Conservation (phyloP, 30 jellyfish, hydroid and myxozoan genomes). For the Hydractinia echinata region DNA sequence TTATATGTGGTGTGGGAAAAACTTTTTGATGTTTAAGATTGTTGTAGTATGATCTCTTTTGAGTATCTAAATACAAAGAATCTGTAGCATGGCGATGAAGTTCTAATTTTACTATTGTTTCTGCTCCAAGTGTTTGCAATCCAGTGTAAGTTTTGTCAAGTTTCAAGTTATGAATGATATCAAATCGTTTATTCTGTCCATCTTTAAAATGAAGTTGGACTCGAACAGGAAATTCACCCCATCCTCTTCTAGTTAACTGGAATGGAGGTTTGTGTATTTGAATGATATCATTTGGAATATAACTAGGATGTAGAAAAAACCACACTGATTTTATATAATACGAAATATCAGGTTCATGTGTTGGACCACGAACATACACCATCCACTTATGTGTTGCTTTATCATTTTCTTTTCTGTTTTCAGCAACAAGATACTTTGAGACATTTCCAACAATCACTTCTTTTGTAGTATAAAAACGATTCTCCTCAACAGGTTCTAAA, state of each 20-base stretch:
- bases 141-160: slow-evolving; percentile 97
- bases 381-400: slow-evolving; percentile 94
- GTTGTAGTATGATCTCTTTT: background rate
- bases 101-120: slow-evolving; percentile 63
- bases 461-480: slow-evolving; percentile 65
- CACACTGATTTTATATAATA: slow-evolving; percentile 58
- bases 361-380: slow-evolving; percentile 93
- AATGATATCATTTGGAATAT: slow-evolving; percentile 91
- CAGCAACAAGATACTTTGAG: slow-evolving; percentile 77
- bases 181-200: slow-evolving; percentile 81
- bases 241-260: slow-evolving; percentile 90
- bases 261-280: slow-evolving; percentile 79
- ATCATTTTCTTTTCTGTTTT: slow-evolving; percentile 74
- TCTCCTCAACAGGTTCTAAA: slow-evolving; percentile 2
- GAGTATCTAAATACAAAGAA: background rate
- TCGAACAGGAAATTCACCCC: slow-evolving; percentile 99
- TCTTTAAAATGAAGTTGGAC: slow-evolving; percentile 74
- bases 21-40: background rate
- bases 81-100: slow-evolving; percentile 70
- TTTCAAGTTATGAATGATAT: slow-evolving; percentile 69
- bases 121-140: slow-evolving; percentile 94
- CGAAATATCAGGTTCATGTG: slow-evolving; percentile 56
- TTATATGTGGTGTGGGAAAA: background rate
- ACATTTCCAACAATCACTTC: slow-evolving; percentile 78
- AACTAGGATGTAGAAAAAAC: slow-evolving; percentile 94